Evolutionary conservation across 2,888 invertebrate species (phyloP), one percentile per base, ranked within the genome.

Genomic region (Stenodera caucasica): DNA sequence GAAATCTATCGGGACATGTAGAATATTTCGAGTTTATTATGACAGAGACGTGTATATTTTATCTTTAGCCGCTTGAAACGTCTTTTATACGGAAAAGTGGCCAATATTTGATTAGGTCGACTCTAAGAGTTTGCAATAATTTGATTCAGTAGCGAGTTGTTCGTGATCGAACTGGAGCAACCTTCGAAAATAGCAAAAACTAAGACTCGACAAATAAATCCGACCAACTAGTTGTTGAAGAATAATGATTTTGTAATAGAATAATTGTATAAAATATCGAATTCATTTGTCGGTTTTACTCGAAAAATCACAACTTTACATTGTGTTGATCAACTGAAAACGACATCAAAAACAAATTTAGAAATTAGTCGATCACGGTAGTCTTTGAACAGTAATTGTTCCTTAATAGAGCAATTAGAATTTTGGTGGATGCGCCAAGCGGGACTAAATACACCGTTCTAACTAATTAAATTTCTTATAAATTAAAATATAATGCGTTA

Each of bases 51-150:
- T 15, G 7, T 40, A 21, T 45, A 12, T 45, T 2, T 45, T 45
- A 45, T 12, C 21, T 23, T 21, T 4, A 45, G 11, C 11, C 6
- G 21, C 45, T 45, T 15, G 12, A 5, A 40, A 45, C 23, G n/a
- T 45, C 45, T 40, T 40, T 8, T 15, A n/a, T n/a, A 0, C 15
- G 1, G 45, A 21, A 21, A 12, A 45, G 45, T 45, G 45, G 45
- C 23, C 21, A 23, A 18, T 45, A 45, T 45, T 45, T 45, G 45
- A 45, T 45, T 45, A 45, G 45, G 45, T 45, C 23, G 45, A 23
- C 6, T 21, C 23, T 45, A 23, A 45, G 23, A 45, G 45, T 23
- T 21, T 23, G 6, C n/a, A 23, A 45, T 45, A 45, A 45, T 45
- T 45, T 23, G 45, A 45, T 45, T 45, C 23, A 23, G 21, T 45